These are phyloP conservation scores for Orchesellides sinensis DNA, from an alignment of 2,888 invertebrate genomes.

Conservation along the genomic window DNA sequence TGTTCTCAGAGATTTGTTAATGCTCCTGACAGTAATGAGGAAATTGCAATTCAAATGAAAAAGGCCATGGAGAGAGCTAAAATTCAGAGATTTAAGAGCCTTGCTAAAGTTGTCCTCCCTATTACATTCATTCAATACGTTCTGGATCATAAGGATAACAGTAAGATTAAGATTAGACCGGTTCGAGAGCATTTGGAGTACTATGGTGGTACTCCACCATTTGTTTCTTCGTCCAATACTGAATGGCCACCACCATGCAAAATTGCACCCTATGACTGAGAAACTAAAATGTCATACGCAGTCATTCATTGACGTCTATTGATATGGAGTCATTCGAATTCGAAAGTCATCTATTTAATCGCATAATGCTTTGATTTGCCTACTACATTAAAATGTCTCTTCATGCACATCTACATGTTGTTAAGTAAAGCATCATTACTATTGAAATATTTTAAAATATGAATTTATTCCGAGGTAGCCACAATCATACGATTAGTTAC, in stretches of 20 bases:
- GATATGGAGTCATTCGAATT: no score
- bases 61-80: conserved; percentile 30
- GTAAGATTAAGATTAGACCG: conserved; percentile 57
- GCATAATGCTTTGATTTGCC: no score
- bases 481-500: no score
- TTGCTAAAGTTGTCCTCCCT: conserved; percentile 38
- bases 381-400: no score
- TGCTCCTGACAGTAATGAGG: neutral
- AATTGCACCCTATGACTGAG: conserved; percentile 66
- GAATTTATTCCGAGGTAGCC: no score
- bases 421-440: no score
- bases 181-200: conserved; percentile 65
- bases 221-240: conserved; percentile 33
- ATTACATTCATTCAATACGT: conserved; percentile 62
- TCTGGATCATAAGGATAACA: conserved; percentile 55
- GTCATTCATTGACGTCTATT: no score
- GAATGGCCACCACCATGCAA: conserved; percentile 66
- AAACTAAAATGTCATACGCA: no score
- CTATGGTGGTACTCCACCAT: conserved; percentile 63
- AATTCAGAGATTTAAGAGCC: conserved; percentile 41
- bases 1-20: neutral
- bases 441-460: no score
- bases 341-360: no score
- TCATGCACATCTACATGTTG: no score
- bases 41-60: neutral